Evolutionary conservation across 2,113 vertebrate genomes (phyloP).

Genomic region (Protomyctophum bolini): DNA sequence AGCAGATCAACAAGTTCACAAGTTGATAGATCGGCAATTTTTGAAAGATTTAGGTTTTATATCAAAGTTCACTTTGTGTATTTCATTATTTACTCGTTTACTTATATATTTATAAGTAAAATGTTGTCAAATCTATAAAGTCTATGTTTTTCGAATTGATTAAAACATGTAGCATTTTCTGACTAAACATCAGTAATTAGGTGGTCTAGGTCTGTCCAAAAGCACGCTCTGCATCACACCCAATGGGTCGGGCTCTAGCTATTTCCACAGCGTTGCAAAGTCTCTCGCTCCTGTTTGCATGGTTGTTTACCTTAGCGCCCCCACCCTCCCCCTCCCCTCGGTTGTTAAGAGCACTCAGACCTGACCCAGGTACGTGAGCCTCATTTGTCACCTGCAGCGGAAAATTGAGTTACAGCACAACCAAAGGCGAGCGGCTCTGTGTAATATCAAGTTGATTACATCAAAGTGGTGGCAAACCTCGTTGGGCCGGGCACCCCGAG

Average conservation of each 20-base stretch:
- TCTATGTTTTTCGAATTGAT: too few species aligned
- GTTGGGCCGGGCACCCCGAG: conserved; percentile 93
- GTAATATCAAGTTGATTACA: conserved; percentile 99
- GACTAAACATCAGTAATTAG: too few species aligned
- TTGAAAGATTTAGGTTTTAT: too few species aligned
- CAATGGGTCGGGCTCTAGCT: not conserved
- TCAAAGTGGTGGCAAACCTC: conserved; percentile 99
- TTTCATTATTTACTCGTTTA: too few species aligned
- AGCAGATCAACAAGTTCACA: too few species aligned
- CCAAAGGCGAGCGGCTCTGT: conserved; percentile 97
- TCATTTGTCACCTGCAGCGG: conserved; percentile 98
- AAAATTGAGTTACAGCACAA: conserved; percentile 99
- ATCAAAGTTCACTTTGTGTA: too few species aligned
- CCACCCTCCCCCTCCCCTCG: conserved; percentile 68
- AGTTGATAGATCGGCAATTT: too few species aligned
- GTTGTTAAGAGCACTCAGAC: conserved; percentile 95
- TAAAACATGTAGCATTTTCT: too few species aligned
- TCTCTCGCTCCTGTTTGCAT: conserved; percentile 49
- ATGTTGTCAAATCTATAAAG: too few species aligned
- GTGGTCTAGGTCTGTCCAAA: too few species aligned
- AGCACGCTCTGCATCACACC: too few species aligned
- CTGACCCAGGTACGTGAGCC: conserved; percentile 93
- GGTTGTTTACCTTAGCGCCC: conserved; percentile 61
- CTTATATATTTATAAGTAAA: too few species aligned
- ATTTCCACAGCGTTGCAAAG: conserved; percentile 36